A percentile compares a stretch with the other conserved stretches of the same genome.
These are phyloP conservation scores for Eptatretus atami DNA, from an alignment of 2,797 vertebrate genomes.

Conservation along the genomic window DNA sequence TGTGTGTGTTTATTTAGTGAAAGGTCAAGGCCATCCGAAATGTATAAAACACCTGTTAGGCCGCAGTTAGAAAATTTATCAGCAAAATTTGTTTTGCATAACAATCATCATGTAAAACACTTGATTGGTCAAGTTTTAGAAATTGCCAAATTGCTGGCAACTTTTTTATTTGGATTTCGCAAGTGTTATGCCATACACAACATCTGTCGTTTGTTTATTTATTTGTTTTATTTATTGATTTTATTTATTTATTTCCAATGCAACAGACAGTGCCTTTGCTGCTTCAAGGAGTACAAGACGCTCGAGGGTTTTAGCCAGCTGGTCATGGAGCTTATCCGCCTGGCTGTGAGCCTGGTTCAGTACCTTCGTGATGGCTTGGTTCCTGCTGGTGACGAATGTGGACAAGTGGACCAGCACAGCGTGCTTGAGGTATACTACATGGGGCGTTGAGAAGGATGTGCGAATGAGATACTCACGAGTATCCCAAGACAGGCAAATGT, in stretches of 20 bases:
- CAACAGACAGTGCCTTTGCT: constrained; percentile 83
- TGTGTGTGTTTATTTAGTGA: background rate
- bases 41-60: too few species aligned
- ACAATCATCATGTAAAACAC: too few species aligned
- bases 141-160: background rate
- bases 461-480: too few species aligned
- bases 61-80: background rate
- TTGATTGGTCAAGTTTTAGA: too few species aligned
- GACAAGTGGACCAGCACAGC: too few species aligned
- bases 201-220: background rate
- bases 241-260: constrained; percentile 1
- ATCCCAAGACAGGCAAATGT: too few species aligned
- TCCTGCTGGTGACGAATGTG: too few species aligned
- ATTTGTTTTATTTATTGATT: background rate
- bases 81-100: background rate
- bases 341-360: constrained; percentile 1
- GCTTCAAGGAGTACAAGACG: constrained; percentile 99
- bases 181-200: background rate
- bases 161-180: background rate
- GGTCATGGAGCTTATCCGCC: constrained; percentile 19
- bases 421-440: too few species aligned
- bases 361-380: background rate
- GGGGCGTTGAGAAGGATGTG: too few species aligned
- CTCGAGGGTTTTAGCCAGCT: constrained; percentile 97
- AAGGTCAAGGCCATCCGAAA: too few species aligned